These are phyloP conservation scores for Pseudeuparius sepicola DNA, from an alignment of 2,888 invertebrate species.

Conservation along the genomic window DNA sequence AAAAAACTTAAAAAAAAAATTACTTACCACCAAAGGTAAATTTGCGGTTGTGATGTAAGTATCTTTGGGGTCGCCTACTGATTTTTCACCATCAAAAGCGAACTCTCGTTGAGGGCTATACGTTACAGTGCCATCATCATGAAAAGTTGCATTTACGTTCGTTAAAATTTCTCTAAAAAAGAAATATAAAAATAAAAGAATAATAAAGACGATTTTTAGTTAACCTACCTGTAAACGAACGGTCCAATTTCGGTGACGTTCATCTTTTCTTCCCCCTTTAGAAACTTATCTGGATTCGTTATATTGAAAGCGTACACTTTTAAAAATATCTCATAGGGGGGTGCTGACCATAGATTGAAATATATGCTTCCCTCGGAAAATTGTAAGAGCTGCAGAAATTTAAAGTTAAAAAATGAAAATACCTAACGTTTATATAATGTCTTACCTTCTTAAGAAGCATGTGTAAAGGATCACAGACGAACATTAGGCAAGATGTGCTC, in stretches of 20 bases:
- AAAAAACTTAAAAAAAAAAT: neutral
- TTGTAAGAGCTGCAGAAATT: slow-evolving; percentile 27
- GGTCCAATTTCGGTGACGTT: slow-evolving; percentile 67
- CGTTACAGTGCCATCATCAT: slow-evolving; percentile 54
- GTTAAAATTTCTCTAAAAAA: slow-evolving; percentile 55
- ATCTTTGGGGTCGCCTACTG: slow-evolving; percentile 52
- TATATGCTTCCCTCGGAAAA: slow-evolving; percentile 44
- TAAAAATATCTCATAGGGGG: slow-evolving; percentile 55
- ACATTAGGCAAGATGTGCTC: slow-evolving; percentile 30
- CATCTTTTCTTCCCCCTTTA: slow-evolving; percentile 54
- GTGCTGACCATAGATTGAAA: slow-evolving; percentile 51
- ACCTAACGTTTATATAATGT: neutral
- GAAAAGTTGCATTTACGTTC: slow-evolving; percentile 55
- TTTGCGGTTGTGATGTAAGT: slow-evolving; percentile 57
- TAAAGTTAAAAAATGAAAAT: slow-evolving; percentile 6
- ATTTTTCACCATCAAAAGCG: slow-evolving; percentile 52
- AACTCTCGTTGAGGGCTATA: slow-evolving; percentile 52
- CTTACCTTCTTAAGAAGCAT: slow-evolving; percentile 30
- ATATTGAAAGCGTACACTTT: slow-evolving; percentile 68
- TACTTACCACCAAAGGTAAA: slow-evolving; percentile 58
- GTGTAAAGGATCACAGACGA: slow-evolving; percentile 31
- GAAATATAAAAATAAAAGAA: slow-evolving; percentile 6
- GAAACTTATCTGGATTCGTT: slow-evolving; percentile 63
- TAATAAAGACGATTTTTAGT: slow-evolving; percentile 1
- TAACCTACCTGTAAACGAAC: slow-evolving; percentile 70